Conservation (phyloP, 2,797 vertebrate species). For the Antennarius maculatus region DNA sequence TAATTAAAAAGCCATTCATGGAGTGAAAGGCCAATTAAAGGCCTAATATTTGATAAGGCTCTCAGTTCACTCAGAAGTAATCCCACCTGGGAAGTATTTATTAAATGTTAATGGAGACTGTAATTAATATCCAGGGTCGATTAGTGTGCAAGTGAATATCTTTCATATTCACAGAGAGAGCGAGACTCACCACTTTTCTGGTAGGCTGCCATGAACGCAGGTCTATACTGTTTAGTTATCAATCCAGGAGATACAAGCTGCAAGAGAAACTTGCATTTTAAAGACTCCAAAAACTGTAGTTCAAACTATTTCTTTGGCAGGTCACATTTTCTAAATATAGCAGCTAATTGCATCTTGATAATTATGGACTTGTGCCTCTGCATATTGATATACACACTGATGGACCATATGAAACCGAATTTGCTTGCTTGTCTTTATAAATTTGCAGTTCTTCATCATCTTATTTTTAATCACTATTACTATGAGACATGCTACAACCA, state of each 20-base stretch:
- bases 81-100: constrained; percentile 85
- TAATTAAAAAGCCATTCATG: constrained; percentile 87
- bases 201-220: constrained; percentile 32
- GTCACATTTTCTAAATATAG: constrained; percentile 36
- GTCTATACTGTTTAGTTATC: neutral
- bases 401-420: neutral
- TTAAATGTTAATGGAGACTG: constrained; percentile 84
- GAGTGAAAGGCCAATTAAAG: constrained; percentile 86
- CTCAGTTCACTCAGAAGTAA: constrained; percentile 77
- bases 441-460: neutral
- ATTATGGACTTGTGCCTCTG: constrained; percentile 19
- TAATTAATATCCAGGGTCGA: constrained; percentile 82
- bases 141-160: constrained; percentile 74
- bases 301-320: constrained; percentile 22
- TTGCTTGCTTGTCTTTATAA: neutral
- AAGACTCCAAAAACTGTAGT: neutral
- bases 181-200: constrained; percentile 48
- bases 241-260: neutral
- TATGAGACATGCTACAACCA: no score
- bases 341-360: constrained; percentile 28
- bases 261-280: constrained; percentile 1
- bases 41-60: constrained; percentile 85
- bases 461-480: no score
- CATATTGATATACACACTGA: constrained; percentile 30
- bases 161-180: constrained; percentile 48